phyloP scores from a whole-genome alignment of 1,140 invertebrate genomes.

The Cyclina sinensis region DNA sequence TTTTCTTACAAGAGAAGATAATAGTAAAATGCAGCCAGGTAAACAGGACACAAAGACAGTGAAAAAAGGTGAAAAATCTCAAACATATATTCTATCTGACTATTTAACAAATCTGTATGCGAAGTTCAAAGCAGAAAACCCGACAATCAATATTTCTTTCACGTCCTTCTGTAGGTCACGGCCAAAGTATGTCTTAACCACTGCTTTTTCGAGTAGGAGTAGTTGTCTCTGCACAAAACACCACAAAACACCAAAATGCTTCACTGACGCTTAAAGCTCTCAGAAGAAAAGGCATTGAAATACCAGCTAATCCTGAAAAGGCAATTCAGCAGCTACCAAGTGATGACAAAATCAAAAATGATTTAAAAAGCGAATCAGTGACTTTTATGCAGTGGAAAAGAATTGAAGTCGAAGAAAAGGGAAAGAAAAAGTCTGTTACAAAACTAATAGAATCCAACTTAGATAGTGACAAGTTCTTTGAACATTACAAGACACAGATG shows the following conservation, averaged over 20 bases:
- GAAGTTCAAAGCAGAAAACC: too few relatives aligned
- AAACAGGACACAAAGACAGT: constrained; percentile 37
- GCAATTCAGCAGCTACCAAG: background rate
- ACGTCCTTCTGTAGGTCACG: too few relatives aligned
- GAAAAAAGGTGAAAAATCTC: background rate
- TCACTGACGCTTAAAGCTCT: constrained; percentile 35
- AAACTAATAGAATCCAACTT: too few relatives aligned
- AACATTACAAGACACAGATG: too few relatives aligned
- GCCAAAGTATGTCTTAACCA: background rate
- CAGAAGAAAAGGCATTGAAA: background rate
- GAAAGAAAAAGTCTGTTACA: too few relatives aligned
- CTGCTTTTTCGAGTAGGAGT: background rate
- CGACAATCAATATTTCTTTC: too few relatives aligned
- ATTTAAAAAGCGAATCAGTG: background rate
- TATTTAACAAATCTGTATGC: too few relatives aligned
- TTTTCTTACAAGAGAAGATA: constrained; percentile 60
- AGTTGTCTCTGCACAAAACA: background rate
- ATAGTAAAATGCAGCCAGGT: constrained; percentile 47
- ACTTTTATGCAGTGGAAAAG: constrained; percentile 51
- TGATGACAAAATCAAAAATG: background rate
- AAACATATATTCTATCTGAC: constrained; percentile 33
- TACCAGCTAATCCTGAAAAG: constrained; percentile 45
- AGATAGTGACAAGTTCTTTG: too few relatives aligned
- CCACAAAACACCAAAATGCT: constrained; percentile 20
- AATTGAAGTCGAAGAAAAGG: too few relatives aligned